These are phyloP conservation scores for Zaprionus nigranus DNA, from an alignment of 1,140 invertebrate species.

Conservation along the genomic window DNA sequence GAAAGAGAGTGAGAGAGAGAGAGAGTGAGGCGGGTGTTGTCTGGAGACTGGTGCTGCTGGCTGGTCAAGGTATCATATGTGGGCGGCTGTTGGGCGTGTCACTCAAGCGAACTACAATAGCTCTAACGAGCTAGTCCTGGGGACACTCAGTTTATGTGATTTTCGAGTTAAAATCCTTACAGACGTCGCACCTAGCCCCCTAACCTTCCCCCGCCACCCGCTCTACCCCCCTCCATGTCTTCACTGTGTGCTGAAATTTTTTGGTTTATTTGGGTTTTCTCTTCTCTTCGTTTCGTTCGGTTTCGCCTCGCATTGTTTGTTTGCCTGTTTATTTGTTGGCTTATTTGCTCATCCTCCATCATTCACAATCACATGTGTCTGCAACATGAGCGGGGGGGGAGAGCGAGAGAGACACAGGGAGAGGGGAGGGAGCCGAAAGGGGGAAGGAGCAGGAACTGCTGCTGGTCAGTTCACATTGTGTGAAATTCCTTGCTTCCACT, in stretches of 20 bases:
- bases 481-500: constrained; percentile 77
- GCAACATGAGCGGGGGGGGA: not conserved
- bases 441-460: constrained; percentile 1
- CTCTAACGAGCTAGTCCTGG: constrained; percentile 40
- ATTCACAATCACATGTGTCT: constrained; percentile 36
- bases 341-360: constrained; percentile 45
- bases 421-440: not conserved
- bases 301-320: constrained; percentile 50
- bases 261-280: constrained; percentile 24
- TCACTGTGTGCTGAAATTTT: constrained; percentile 8
- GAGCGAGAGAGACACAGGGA: not conserved
- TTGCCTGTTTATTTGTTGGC: constrained; percentile 69
- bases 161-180: constrained; percentile 77
- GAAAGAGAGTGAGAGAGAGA: not conserved
- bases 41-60: not conserved
- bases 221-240: not conserved
- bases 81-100: constrained; percentile 12
- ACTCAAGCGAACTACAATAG: constrained; percentile 33
- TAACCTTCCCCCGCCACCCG: not conserved
- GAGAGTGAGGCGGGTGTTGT: not conserved
- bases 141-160: constrained; percentile 59
- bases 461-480: constrained; percentile 62
- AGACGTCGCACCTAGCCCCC: not conserved
- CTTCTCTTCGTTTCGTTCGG: constrained; percentile 43
- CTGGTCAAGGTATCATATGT: not conserved